These are phyloP conservation scores for Syritta pipiens DNA, from an alignment of 2,888 invertebrate species.

Conservation along the genomic window DNA sequence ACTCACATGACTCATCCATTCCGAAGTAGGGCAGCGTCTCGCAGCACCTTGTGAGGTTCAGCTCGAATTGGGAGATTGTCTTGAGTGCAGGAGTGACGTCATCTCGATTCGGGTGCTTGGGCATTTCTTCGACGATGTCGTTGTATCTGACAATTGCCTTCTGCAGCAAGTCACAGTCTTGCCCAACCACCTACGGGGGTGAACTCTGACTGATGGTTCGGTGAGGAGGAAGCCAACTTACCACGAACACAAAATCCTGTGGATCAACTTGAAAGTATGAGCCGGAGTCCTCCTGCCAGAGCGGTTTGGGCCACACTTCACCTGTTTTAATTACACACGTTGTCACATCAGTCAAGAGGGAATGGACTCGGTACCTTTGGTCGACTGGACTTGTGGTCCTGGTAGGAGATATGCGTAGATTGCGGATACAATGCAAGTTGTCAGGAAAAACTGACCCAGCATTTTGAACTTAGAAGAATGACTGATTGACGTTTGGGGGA, in stretches of 20 bases:
- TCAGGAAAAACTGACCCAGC: background rate
- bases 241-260: constrained; percentile 80
- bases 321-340: constrained; percentile 77
- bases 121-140: constrained; percentile 76
- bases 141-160: constrained; percentile 81
- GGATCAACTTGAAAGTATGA: constrained; percentile 80
- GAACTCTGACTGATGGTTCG: no score
- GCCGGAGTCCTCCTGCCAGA: constrained; percentile 79
- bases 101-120: constrained; percentile 58
- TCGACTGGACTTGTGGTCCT: background rate
- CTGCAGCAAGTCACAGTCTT: constrained; percentile 82
- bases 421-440: background rate
- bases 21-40: constrained; percentile 83
- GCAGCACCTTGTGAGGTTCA: constrained; percentile 83
- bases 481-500: background rate
- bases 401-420: background rate
- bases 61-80: constrained; percentile 80
- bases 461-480: constrained; percentile 3
- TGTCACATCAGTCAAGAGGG: background rate
- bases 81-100: constrained; percentile 72
- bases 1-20: constrained; percentile 90
- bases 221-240: no score
- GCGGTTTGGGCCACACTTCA: constrained; percentile 86
- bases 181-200: constrained; percentile 78
- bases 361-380: background rate